A percentile compares a stretch with the other conserved stretches of the same genome.
Conservation (phyloP, 2,797 vertebrate genomes). For the Myotis myotis region DNA sequence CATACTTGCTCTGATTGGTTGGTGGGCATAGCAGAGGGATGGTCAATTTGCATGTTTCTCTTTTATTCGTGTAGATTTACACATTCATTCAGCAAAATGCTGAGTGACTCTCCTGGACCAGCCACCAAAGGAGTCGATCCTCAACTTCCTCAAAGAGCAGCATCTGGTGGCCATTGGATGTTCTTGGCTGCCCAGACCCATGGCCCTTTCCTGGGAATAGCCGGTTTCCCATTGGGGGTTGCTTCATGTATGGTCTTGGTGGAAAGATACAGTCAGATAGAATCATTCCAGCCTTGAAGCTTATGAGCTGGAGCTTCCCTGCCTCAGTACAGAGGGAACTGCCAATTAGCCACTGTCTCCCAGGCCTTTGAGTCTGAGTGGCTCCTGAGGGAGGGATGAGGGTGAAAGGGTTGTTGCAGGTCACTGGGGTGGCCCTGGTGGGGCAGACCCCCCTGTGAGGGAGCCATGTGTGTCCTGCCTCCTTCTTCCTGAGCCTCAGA, state of each 20-base stretch:
- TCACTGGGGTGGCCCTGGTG: neutral
- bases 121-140: neutral
- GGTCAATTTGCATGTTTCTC: no score
- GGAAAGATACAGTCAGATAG: neutral
- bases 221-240: rapidly evolving
- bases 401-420: neutral
- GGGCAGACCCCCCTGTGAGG: rapidly evolving
- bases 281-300: neutral
- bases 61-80: neutral
- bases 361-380: neutral
- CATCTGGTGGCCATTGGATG: neutral
- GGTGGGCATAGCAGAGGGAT: no score
- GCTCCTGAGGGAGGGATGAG: neutral
- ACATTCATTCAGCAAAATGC: neutral
- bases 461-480: neutral
- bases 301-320: neutral
- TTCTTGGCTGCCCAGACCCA: neutral
- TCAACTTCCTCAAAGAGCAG: neutral
- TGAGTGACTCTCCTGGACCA: neutral
- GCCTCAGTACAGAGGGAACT: neutral
- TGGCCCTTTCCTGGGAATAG: neutral
- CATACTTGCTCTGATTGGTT: no score
- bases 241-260: neutral
- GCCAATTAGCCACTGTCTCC: no score
- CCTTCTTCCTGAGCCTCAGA: neutral